phyloP scores from a whole-genome alignment of 2,888 invertebrate species.

The Andrena marginata region DNA sequence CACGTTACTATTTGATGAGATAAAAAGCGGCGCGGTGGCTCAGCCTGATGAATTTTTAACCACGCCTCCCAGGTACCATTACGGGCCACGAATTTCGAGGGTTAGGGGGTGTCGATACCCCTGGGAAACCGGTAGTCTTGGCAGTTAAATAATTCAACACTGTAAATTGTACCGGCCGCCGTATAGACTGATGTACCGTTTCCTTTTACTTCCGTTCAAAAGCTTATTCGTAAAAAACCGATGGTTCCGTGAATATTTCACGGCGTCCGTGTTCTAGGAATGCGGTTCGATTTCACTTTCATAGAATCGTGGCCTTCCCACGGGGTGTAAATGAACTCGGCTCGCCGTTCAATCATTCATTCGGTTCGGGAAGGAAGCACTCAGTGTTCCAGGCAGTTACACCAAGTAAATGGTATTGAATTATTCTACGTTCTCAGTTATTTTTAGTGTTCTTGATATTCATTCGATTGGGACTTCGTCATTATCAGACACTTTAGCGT shows the following conservation, averaged over 20 bases:
- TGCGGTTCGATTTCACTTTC: conserved; percentile 52
- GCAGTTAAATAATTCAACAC: conserved; percentile 81
- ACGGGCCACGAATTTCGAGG: conserved; percentile 73
- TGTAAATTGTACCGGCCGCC: conserved; percentile 81
- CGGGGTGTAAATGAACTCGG: conserved; percentile 17
- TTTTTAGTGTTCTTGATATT: background rate
- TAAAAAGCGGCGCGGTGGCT: conserved; percentile 81
- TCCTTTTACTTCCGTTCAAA: conserved; percentile 54
- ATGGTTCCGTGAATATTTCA: conserved; percentile 54
- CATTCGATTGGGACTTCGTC: too few relatives aligned
- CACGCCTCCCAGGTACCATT: conserved; percentile 68
- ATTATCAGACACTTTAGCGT: background rate
- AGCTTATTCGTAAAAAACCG: conserved; percentile 50
- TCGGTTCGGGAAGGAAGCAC: background rate
- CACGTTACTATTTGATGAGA: conserved; percentile 82
- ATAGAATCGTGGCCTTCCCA: conserved; percentile 8
- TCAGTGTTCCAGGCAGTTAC: background rate
- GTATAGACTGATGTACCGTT: conserved; percentile 63
- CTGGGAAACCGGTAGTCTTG: conserved; percentile 79
- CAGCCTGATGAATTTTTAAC: conserved; percentile 80
- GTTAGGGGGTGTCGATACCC: conserved; percentile 82
- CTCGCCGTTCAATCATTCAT: conserved; percentile 41
- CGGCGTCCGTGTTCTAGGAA: conserved; percentile 15
- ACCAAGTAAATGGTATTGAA: conserved; percentile 22
- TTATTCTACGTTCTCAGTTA: background rate